phyloP scores from a whole-genome alignment of 2,113 vertebrate genomes.

The Cathartes aura region DNA sequence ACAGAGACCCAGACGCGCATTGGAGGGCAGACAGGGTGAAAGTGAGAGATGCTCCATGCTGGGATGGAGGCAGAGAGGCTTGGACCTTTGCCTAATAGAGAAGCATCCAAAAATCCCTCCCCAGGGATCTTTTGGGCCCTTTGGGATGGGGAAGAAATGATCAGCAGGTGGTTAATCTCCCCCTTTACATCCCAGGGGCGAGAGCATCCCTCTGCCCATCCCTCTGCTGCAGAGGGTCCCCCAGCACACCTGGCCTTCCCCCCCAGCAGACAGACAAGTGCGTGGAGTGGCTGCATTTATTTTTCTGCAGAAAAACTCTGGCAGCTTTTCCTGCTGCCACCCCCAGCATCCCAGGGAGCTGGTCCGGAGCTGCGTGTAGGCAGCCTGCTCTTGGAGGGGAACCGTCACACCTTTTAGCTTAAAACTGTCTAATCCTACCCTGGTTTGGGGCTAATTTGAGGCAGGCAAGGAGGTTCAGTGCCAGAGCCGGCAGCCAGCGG shows the following conservation, averaged over 20 bases:
- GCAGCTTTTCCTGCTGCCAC: not conserved
- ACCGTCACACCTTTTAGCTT: not conserved
- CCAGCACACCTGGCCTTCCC: fast-evolving
- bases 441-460: not conserved
- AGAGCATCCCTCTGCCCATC: not conserved
- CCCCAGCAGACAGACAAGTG: fast-evolving
- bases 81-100: not conserved
- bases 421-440: not conserved
- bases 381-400: not conserved
- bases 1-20: fast-evolving
- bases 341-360: fast-evolving
- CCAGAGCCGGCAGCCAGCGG: not conserved
- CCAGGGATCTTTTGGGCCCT: not conserved
- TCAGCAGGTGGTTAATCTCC: not conserved
- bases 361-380: fast-evolving
- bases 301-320: not conserved
- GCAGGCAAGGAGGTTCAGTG: not conserved
- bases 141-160: not conserved
- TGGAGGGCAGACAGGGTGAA: not conserved
- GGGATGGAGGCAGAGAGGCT: not conserved
- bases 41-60: not conserved
- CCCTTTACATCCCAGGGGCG: not conserved
- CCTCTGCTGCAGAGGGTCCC: not conserved
- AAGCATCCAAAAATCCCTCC: not conserved
- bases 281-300: not conserved